Base-by-base conservation (phyloP, 2,888 invertebrate species). In the Rhagium mordax region DNA sequence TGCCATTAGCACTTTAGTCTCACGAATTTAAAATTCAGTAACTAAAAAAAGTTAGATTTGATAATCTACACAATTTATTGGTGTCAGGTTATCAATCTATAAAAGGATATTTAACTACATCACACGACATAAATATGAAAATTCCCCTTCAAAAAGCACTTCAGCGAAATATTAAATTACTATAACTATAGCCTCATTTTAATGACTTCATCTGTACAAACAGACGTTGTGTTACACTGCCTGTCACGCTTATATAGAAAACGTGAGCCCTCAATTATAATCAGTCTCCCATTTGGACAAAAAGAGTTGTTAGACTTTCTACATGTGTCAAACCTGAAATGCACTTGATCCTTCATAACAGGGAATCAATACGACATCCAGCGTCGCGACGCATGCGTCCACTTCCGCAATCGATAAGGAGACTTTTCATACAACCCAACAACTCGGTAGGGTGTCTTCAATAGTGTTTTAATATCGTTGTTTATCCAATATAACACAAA, bases 331-430 rank as follows among this genome's bases (percentile, higher is more conserved):
- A 69, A 72, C 60, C n/a, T 62, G 71, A 71, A 57, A 67, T 64
- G 71, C 72, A 73, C 74, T 74, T 74, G 72, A 69, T 69, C 62
- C 57, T n/a, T 18, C 21, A 15, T 33, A 41, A 41, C 20, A 57
- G 24, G 49, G 72, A 74, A 82, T 84, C 83, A 82, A 84, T 85
- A 83, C 76, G 70, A 70, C 74, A 79, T 76, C 79, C 74, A 74
- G 81, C 83, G 81, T 78, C 82, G 80, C 72, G 79, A 82, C 85
- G 85, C 85, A 84, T 82, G 86, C 86, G 85, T 83, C 73, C 21
- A 57, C 60, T 55, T 70, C 64, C 60, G 72, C 75, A 82, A 85
- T 85, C 84, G 82, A 85, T 85, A 85, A 65, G 76, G 74, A 74
- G 76, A 74, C 81, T 79, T 78, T 82, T 79, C 76, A 74, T 82